Conservation (phyloP, 2,888 invertebrate species). For the Acanthosepion pharaonis region DNA sequence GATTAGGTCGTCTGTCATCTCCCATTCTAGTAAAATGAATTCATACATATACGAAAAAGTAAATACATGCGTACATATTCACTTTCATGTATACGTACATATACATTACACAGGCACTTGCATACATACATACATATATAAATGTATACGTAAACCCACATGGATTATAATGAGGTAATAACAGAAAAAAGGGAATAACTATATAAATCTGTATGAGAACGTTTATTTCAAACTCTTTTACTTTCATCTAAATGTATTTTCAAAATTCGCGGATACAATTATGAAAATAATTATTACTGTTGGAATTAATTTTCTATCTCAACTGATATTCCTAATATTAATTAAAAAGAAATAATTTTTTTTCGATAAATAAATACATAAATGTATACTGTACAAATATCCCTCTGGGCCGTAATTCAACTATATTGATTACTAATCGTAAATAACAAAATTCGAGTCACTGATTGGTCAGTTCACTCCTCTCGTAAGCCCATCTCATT, state of each 20-base stretch:
- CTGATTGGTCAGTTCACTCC: neutral
- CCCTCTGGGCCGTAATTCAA: neutral
- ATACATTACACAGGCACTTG: neutral
- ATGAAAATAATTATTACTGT: neutral
- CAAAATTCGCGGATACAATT: constrained; percentile 4
- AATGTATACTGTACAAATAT: neutral
- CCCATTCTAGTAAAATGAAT: no score
- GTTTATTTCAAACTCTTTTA: no score
- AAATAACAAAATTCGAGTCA: neutral
- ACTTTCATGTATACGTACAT: neutral
- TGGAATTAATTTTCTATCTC: neutral
- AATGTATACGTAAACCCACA: neutral
- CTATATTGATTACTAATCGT: constrained; percentile 1
- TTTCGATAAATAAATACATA: neutral
- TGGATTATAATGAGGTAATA: neutral
- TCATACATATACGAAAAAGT: no score
- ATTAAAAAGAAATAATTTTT: neutral
- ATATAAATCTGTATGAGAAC: neutral
- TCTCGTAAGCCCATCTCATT: neutral
- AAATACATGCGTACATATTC: no score
- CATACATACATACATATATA: neutral
- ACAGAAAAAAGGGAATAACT: neutral
- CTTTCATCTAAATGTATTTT: neutral
- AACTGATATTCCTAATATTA: constrained; percentile 4
- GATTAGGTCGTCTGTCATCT: no score